Conservation (phyloP, 2,888 invertebrate species). For the Amphipoea oculea region DNA sequence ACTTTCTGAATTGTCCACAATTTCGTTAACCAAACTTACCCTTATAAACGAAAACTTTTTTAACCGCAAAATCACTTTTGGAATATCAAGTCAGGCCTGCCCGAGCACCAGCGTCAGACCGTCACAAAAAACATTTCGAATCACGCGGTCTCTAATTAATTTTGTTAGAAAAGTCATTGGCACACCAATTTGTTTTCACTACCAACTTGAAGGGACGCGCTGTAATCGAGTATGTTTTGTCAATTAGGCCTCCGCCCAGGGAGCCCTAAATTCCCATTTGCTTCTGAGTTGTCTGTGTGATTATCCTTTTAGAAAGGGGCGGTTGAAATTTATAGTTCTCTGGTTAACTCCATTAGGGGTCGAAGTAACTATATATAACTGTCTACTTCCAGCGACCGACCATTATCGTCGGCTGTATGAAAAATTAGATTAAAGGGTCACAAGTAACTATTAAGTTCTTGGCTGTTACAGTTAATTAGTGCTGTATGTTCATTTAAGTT, state of each 20-base stretch:
- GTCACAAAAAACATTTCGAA: slow-evolving; percentile 58
- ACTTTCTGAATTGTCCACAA: neutral
- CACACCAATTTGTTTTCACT: slow-evolving; percentile 73
- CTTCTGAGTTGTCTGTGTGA: slow-evolving; percentile 83
- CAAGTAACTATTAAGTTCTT: slow-evolving; percentile 21
- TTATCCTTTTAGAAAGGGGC: slow-evolving; percentile 87
- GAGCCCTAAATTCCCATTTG: slow-evolving; percentile 86
- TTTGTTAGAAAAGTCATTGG: slow-evolving; percentile 72
- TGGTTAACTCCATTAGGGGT: slow-evolving; percentile 83
- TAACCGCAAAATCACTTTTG: slow-evolving; percentile 29
- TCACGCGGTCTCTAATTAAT: slow-evolving; percentile 68
- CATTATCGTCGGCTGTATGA: slow-evolving; percentile 52
- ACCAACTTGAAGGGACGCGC: slow-evolving; percentile 66
- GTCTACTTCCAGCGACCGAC: slow-evolving; percentile 59
- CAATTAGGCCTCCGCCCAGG: slow-evolving; percentile 83
- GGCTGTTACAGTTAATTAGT: slow-evolving; percentile 5
- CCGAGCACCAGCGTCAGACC: slow-evolving; percentile 12
- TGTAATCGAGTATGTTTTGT: slow-evolving; percentile 84
- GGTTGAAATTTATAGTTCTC: slow-evolving; percentile 85
- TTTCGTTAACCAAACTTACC: neutral
- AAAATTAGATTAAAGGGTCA: slow-evolving; percentile 52
- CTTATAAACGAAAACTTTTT: slow-evolving; percentile 39
- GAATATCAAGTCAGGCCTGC: slow-evolving; percentile 26
- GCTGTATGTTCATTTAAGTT: slow-evolving; percentile 29
- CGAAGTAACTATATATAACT: slow-evolving; percentile 72